Base-by-base conservation (phyloP, 2,797 vertebrate genomes). In the Iguana delicatissima region DNA sequence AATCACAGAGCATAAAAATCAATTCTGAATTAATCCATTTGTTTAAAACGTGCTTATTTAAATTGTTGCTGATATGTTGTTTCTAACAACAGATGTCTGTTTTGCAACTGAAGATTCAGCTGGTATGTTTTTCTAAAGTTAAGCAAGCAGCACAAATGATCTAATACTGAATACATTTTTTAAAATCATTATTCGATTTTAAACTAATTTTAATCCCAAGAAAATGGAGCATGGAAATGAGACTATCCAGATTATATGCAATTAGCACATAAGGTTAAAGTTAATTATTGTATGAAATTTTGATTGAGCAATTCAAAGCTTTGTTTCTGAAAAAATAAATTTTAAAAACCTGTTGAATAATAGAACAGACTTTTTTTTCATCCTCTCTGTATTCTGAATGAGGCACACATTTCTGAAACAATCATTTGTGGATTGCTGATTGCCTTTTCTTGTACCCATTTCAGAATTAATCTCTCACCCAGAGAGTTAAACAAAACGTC, bases 31-130 rank as follows among this genome's bases (percentile, higher is more conserved):
- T 87, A 94, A 96, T 95, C 64, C 94, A 92, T 95, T 91, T 90
- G 92, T 91, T 97, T 96, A 96, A 96, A 97, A 96, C 91, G 26
- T 88, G 32, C 93, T 95, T 92, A 92, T 79, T 91, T 91, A 67
- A 92, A 87, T 82, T 91, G 91, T 2, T 91, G 92, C 92, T 95
- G 94, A 95, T 91, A 92, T 24, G 89, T 86, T 85, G 86, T 93
- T 87, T 42, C 85, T 91, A 94, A 93, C 80, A 95, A 89, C 91
- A 24, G 73, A 96, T 94, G 95, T 94, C 91, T 95, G 90, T 95
- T 94, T 95, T 93, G 94, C 88, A 91, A 80, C 57, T 83, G 85
- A 80, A 0, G 0, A 89, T 93, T 86, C 89, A 93, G 93, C 94
- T 80, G 94, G 90, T 83, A 95, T 77, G 59, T 92, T 81, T 96